Evolutionary conservation across 2,113 vertebrate species (phyloP).

Genomic region (Herpetotheres cachinnans): DNA sequence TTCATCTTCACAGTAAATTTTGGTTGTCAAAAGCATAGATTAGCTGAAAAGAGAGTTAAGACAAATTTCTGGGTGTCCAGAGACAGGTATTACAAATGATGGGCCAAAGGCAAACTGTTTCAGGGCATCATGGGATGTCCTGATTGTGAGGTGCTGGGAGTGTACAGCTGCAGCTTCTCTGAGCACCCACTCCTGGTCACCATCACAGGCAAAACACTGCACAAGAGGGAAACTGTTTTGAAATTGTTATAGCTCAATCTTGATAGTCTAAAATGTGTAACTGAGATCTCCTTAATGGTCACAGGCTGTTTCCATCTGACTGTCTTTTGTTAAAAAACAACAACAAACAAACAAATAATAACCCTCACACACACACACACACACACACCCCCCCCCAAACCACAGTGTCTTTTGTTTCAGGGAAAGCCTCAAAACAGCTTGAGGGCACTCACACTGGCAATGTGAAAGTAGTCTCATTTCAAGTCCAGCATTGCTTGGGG

Average conservation of each 20-base stretch:
- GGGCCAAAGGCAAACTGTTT: not conserved
- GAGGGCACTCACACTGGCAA: not conserved
- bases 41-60: not conserved
- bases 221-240: not conserved
- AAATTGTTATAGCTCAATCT: not conserved
- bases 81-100: not conserved
- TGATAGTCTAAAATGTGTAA: not conserved
- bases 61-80: not conserved
- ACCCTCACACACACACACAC: too few relatives aligned
- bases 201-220: not conserved
- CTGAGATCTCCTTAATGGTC: not conserved
- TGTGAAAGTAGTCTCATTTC: not conserved
- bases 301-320: not conserved
- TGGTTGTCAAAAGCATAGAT: not conserved
- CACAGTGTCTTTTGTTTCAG: not conserved
- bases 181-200: not conserved
- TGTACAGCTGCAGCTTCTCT: not conserved
- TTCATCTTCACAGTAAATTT: not conserved
- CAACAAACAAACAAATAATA: not conserved
- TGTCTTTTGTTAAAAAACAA: not conserved
- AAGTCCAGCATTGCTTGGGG: not conserved
- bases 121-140: not conserved
- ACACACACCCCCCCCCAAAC: fast-evolving
- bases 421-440: not conserved
- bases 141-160: not conserved